phyloP scores from a whole-genome alignment of 2,888 invertebrate genomes.

The Synergus japonicus region DNA sequence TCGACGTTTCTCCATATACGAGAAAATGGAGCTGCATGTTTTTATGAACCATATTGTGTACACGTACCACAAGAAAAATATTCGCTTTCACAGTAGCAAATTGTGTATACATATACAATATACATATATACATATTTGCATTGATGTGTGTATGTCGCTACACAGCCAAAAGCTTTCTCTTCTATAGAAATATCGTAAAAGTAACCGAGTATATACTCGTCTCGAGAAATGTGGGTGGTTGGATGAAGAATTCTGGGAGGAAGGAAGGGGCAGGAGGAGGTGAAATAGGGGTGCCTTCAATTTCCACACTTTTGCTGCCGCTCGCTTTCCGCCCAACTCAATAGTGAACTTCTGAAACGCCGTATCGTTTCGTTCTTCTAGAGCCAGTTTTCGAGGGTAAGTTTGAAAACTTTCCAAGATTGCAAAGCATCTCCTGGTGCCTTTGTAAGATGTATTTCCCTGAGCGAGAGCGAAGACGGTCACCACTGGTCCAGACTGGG shows the following conservation, averaged over 20 bases:
- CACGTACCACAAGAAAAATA: slow-evolving; percentile 35
- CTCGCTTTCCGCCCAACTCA: slow-evolving; percentile 25
- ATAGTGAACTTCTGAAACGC: slow-evolving; percentile 24
- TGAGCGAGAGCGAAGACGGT: background rate
- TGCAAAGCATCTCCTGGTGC: slow-evolving; percentile 4
- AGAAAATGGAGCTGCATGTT: slow-evolving; percentile 33
- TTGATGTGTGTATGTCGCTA: background rate
- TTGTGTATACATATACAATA: background rate
- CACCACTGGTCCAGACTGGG: background rate
- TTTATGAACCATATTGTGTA: slow-evolving; percentile 34
- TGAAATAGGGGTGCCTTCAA: slow-evolving; percentile 12
- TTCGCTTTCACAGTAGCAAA: slow-evolving; percentile 1
- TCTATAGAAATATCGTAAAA: slow-evolving; percentile 37
- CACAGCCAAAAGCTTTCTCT: background rate
- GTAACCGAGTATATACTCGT: slow-evolving; percentile 30
- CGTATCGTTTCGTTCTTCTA: slow-evolving; percentile 13
- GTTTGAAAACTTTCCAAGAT: slow-evolving; percentile 1
- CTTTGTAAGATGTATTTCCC: slow-evolving; percentile 17
- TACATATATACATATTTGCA: background rate
- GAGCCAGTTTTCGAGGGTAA: slow-evolving; percentile 1
- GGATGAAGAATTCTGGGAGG: slow-evolving; percentile 14
- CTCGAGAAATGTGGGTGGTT: slow-evolving; percentile 15
- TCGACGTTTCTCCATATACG: background rate
- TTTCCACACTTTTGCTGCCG: slow-evolving; percentile 7
- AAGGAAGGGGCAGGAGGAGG: background rate